A percentile compares a stretch with the other conserved stretches of the same genome.
These are phyloP conservation scores for Drosophila eohydei DNA, from an alignment of 2,888 invertebrate genomes.

Conservation along the genomic window DNA sequence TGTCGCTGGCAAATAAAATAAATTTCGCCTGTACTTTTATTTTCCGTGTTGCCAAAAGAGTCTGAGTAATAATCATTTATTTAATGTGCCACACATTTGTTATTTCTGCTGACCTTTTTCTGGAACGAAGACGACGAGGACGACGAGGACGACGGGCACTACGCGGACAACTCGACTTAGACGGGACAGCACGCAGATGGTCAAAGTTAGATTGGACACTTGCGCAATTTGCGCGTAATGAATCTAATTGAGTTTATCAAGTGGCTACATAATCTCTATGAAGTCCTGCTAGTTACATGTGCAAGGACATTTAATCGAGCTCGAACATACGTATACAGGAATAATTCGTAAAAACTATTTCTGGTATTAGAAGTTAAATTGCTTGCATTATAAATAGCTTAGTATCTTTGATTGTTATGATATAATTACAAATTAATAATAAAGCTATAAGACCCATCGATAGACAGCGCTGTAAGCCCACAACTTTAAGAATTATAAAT, in stretches of 20 bases:
- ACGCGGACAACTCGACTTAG: constrained; percentile 14
- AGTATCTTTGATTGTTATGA: no score
- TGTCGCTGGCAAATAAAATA: constrained; percentile 73
- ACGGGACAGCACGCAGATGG: constrained; percentile 67
- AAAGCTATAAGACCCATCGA: not conserved
- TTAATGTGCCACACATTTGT: constrained; percentile 81
- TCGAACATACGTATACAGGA: not conserved
- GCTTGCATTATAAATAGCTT: not conserved
- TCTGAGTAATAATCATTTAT: constrained; percentile 81
- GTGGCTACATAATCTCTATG: constrained; percentile 52
- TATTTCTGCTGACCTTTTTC: constrained; percentile 80
- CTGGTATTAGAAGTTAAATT: not conserved
- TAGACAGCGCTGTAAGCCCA: no score
- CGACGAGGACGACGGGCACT: not conserved
- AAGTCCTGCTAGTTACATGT: not conserved
- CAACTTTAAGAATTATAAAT: no score
- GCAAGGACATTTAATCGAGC: not conserved
- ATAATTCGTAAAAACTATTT: not conserved
- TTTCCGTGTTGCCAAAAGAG: constrained; percentile 45
- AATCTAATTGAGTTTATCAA: constrained; percentile 81
- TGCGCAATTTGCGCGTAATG: constrained; percentile 78
- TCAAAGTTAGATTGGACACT: constrained; percentile 83
- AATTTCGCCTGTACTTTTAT: constrained; percentile 74
- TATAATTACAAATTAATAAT: not conserved
- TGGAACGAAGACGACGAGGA: constrained; percentile 8